Evolutionary conservation across 2,113 vertebrate species (phyloP).

Genomic region (Megaceryle maxima): DNA sequence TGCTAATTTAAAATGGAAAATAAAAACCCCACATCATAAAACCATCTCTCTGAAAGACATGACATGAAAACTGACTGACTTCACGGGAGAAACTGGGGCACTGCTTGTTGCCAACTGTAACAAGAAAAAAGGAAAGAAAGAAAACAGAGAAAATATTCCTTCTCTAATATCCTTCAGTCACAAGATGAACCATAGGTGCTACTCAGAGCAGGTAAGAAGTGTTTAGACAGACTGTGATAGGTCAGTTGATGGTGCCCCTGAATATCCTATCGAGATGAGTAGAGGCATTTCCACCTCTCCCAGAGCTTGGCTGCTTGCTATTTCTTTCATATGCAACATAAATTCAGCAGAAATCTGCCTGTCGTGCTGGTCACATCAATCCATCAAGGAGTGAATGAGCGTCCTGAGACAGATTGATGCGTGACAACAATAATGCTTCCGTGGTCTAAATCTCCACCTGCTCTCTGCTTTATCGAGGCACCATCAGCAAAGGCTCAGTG

Average conservation of each 20-base stretch:
- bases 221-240: not conserved
- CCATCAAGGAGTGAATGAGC: not conserved
- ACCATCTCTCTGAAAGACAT: not conserved
- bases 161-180: not conserved
- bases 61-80: not conserved
- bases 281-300: not conserved
- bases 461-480: not conserved
- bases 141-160: not conserved
- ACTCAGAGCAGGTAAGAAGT: not conserved
- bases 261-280: not conserved
- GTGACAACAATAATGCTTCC: not conserved
- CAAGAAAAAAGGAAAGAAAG: not conserved
- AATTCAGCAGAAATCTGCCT: not conserved
- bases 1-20: not conserved
- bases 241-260: not conserved
- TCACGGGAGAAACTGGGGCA: not conserved
- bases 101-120: not conserved
- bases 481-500: not conserved
- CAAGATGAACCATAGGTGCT: not conserved
- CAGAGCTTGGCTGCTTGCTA: not conserved
- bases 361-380: not conserved
- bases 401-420: not conserved
- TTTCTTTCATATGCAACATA: constrained; percentile 5
- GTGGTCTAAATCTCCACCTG: not conserved
- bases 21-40: not conserved